Conservation (phyloP, 2,888 invertebrate species). For the Temnothorax unifasciatus region DNA sequence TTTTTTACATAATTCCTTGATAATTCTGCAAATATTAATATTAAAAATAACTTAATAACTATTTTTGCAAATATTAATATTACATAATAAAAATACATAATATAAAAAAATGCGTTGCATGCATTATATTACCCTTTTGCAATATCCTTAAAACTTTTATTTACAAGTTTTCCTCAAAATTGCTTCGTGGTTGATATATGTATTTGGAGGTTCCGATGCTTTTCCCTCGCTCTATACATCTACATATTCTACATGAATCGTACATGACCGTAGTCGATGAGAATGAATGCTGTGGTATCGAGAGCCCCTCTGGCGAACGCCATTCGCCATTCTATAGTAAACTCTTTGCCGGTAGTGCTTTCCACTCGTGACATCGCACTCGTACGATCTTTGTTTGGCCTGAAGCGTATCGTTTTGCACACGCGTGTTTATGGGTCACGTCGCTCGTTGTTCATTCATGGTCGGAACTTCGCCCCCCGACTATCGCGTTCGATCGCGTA, state of each 20-base stretch:
- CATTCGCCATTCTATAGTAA: not conserved
- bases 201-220: not conserved
- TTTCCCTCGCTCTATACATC: not conserved
- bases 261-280: not conserved
- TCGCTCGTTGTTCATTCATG: constrained; percentile 57
- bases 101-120: not conserved
- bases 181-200: too few species aligned
- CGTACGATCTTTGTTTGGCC: not conserved
- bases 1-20: not conserved
- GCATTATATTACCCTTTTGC: not conserved
- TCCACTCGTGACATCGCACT: not conserved
- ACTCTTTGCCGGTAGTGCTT: constrained; percentile 1
- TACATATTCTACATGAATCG: not conserved
- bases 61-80: too few species aligned
- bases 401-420: constrained; percentile 21
- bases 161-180: not conserved
- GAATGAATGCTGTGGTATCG: constrained; percentile 18
- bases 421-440: constrained; percentile 30
- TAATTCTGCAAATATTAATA: not conserved
- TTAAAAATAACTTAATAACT: too few species aligned
- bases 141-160: not conserved
- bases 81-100: not conserved
- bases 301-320: constrained; percentile 7
- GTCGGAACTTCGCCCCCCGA: not conserved
- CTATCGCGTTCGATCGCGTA: constrained; percentile 37